phyloP scores from a whole-genome alignment of 2,113 vertebrate genomes.

The Archocentrus centrarchus region DNA sequence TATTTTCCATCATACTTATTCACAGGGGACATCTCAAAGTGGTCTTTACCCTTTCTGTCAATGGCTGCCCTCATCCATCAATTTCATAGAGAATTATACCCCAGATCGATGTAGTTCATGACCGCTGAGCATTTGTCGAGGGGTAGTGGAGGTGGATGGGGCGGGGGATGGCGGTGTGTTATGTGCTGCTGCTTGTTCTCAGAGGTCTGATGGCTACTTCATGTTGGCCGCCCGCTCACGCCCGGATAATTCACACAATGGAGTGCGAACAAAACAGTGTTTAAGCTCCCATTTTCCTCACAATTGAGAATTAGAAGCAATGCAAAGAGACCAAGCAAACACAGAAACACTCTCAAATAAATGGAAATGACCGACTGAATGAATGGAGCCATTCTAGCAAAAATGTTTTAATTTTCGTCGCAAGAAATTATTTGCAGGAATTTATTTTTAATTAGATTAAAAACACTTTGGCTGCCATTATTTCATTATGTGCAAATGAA shows the following conservation, averaged over 20 bases:
- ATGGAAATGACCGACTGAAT: constrained; percentile 25
- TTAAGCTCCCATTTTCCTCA: constrained; percentile 12
- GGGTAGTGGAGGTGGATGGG: constrained; percentile 58
- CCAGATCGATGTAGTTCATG: constrained; percentile 91
- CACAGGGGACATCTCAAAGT: constrained; percentile 86
- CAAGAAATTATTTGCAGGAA: constrained; percentile 8
- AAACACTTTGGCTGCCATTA: constrained; percentile 36
- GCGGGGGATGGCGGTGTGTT: not conserved
- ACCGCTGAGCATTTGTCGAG: constrained; percentile 84
- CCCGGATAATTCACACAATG: constrained; percentile 48
- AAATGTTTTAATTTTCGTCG: constrained; percentile 24
- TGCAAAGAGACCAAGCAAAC: constrained; percentile 20
- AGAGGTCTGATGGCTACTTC: constrained; percentile 40
- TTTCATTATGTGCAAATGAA: constrained; percentile 39
- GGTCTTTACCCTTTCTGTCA: constrained; percentile 92
- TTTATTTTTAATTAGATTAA: constrained; percentile 29
- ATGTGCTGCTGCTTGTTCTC: constrained; percentile 34
- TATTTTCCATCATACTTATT: constrained; percentile 87
- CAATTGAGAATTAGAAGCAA: constrained; percentile 30
- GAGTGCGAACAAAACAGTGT: constrained; percentile 40
- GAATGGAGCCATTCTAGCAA: constrained; percentile 11
- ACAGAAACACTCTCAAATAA: constrained; percentile 20
- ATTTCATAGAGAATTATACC: constrained; percentile 93
- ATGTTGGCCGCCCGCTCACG: constrained; percentile 30
- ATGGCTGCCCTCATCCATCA: constrained; percentile 90